phyloP scores from a whole-genome alignment of 2,797 vertebrate species.

The Knipowitschia caucasica region DNA sequence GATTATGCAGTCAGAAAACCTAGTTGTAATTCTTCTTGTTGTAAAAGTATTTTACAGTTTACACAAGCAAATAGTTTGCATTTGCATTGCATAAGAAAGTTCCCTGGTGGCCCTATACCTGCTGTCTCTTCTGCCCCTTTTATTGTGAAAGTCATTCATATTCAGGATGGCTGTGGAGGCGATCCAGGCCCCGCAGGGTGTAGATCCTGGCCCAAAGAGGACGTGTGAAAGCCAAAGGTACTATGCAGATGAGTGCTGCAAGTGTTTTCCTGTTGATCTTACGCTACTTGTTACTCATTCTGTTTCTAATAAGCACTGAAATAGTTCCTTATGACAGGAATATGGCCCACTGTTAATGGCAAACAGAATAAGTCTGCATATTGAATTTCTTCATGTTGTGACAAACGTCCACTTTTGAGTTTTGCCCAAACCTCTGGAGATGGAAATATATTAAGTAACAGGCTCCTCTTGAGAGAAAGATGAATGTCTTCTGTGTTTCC shows the following conservation, averaged over 20 bases:
- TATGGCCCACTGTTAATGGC: neutral
- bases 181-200: conserved; percentile 39
- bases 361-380: neutral
- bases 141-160: conserved; percentile 49
- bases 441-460: conserved; percentile 54
- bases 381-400: conserved; percentile 6
- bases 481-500: conserved; percentile 32
- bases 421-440: conserved; percentile 20
- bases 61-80: conserved; percentile 37
- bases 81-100: conserved; percentile 49
- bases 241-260: conserved; percentile 18
- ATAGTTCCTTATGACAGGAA: neutral
- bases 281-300: neutral
- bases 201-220: conserved; percentile 21
- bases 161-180: conserved; percentile 36
- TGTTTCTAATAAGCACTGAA: conserved; percentile 13
- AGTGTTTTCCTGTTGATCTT: conserved; percentile 20
- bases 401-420: conserved; percentile 15
- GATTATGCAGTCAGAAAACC: too few relatives aligned
- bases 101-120: conserved; percentile 12
- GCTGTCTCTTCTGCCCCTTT: conserved; percentile 24
- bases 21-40: too few relatives aligned
- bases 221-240: conserved; percentile 37
- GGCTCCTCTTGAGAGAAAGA: conserved; percentile 42
- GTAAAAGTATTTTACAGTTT: conserved; percentile 47